Evolutionary conservation across 2,888 invertebrate genomes (phyloP), one percentile per base, ranked within the genome.

Genomic region (Uropetala carovei): DNA sequence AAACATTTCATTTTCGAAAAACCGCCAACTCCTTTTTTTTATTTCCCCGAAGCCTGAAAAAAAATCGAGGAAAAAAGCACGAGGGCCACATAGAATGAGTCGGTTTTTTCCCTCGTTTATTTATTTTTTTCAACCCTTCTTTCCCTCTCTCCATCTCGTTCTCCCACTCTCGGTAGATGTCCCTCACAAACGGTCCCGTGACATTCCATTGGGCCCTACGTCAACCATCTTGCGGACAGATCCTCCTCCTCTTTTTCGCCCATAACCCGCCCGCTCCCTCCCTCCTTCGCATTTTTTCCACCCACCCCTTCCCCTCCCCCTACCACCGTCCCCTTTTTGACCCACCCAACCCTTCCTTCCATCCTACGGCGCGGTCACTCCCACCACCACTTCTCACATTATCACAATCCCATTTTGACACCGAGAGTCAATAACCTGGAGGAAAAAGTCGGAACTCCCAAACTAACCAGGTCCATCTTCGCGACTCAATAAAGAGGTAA

Each of bases 171-270:
- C 60, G 9, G 75, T 27, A 27, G 58, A 75, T 75, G 75, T 75
- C 75, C 11, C 75, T 75, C 75, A 75, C 85, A 58, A 85, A 85
- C 85, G 22, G 59, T 58, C 68, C 59, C 85, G 59, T 85, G 86
- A 60, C 86, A 86, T 86, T 86, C 86, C 86, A 86, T 59, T 86
- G 60, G 86, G 30, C 86, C 86, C 86, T 86, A 86, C 86, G 86
- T 86, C 86, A 86, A 86, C 86, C 59, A 60, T 59, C 86, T 86
- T 60, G 86, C 86, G 60, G 86, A 86, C 86, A 30, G 86, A 59
- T 18, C 30, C 86, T 30, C 27, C 27, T 60, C 60, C 60, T 13
- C 75, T 18, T 43, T 4, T 3, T 27, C 9, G 59, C 60, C 60
- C 30, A 30, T 27, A 27, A 27, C 27, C 86, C 86, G 27, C 59